phyloP scores from a whole-genome alignment of 2,113 vertebrate species.

The Pachypanchax playfairii region DNA sequence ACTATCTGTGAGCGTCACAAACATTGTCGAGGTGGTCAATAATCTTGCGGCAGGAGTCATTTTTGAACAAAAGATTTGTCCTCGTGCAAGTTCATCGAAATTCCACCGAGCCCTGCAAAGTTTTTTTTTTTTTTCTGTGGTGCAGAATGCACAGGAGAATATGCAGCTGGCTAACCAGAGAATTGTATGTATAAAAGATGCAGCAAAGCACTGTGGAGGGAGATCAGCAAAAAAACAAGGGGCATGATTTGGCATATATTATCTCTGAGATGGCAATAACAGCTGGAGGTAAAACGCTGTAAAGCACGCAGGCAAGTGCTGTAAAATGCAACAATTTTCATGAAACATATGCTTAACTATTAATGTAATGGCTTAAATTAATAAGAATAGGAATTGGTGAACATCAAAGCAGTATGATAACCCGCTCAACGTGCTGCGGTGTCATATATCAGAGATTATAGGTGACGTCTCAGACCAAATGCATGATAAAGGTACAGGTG shows the following conservation, averaged over 20 bases:
- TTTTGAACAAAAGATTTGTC: slow-evolving; percentile 70
- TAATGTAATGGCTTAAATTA: slow-evolving; percentile 4
- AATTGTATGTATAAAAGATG: slow-evolving; percentile 64
- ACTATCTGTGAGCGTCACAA: slow-evolving; percentile 65
- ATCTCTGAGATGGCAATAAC: slow-evolving; percentile 31
- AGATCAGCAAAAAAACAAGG: slow-evolving; percentile 65
- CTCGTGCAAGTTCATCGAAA: slow-evolving; percentile 64
- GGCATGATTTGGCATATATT: slow-evolving; percentile 67
- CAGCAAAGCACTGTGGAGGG: slow-evolving; percentile 47
- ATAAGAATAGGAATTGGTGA: slow-evolving; percentile 37
- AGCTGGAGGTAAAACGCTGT: slow-evolving; percentile 6
- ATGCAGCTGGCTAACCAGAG: slow-evolving; percentile 59
- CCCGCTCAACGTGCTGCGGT: slow-evolving; percentile 1
- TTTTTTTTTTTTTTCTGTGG: too few relatives aligned
- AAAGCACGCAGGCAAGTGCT: slow-evolving; percentile 8
- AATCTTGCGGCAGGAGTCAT: slow-evolving; percentile 65
- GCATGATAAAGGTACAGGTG: slow-evolving; percentile 34
- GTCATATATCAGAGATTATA: slow-evolving; percentile 33
- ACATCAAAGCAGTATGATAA: slow-evolving; percentile 8
- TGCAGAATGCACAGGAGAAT: slow-evolving; percentile 53
- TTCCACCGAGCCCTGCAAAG: slow-evolving; percentile 66
- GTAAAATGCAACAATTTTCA: slow-evolving; percentile 27
- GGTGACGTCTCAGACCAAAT: slow-evolving; percentile 23
- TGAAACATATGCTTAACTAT: slow-evolving; percentile 6
- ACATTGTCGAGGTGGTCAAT: slow-evolving; percentile 65